Evolutionary conservation across 2,797 vertebrate genomes (phyloP).

Genomic region (Anableps anableps): DNA sequence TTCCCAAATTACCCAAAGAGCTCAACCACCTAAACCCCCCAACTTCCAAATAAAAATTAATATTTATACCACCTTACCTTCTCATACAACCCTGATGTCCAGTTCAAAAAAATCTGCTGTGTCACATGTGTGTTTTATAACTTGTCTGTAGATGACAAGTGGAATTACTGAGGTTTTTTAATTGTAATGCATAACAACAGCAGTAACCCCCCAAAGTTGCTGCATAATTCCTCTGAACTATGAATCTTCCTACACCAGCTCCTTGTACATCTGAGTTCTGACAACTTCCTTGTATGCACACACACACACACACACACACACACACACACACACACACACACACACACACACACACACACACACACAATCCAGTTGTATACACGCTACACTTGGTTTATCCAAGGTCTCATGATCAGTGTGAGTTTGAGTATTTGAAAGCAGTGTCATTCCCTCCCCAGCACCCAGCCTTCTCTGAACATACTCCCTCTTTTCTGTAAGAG

Average conservation of each 20-base stretch:
- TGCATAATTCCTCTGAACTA: background rate
- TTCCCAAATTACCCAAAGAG: background rate
- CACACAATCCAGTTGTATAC: background rate
- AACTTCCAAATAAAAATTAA: background rate
- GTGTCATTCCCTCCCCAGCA: constrained; percentile 48
- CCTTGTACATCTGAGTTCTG: constrained; percentile 30
- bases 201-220: too few species aligned
- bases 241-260: constrained; percentile 48
- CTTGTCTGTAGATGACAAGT: background rate
- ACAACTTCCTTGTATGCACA: constrained; percentile 54
- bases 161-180: constrained; percentile 36
- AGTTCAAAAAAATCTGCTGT: background rate
- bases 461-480: constrained; percentile 46
- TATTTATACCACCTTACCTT: background rate
- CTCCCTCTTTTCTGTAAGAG: constrained; percentile 56
- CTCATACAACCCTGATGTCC: background rate
- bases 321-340: background rate
- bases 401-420: background rate
- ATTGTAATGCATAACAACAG: constrained; percentile 45
- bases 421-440: constrained; percentile 35
- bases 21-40: background rate
- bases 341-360: background rate
- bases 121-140: background rate
- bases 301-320: background rate
- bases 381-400: background rate